Base-by-base conservation (phyloP, 2,113 vertebrate genomes). In the Heloderma charlesbogerti region DNA sequence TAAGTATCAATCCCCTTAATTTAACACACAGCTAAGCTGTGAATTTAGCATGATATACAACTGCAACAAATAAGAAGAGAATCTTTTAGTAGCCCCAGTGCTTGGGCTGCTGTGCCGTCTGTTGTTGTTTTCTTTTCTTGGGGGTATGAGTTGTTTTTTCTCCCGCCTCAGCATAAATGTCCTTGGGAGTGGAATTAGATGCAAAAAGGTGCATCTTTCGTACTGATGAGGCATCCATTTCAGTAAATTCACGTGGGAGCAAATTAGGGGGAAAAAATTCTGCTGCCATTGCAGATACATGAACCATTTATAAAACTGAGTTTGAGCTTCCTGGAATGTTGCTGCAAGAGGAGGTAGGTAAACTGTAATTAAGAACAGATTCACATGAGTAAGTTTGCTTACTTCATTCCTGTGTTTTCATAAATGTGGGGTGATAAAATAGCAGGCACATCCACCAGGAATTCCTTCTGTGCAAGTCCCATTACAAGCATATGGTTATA, bases 171-270 rank as follows among this genome's bases (percentile, higher is more conserved):
- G 89, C 89, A 90, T 54, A 90, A 90, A 45, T 71, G 67, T 25
- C 51, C 84, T 80, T 57, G 48, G 37, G 84, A 86, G 89, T 54
- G 40, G 75, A 60, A 80, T 86, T n/a, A 71, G 88, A 88, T 92
- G 80, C 86, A 93, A 82, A 94, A 94, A 91, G 84, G 92, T 95
- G 84, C 86, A 93, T 83, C 82, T 87, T 94, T 88, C 89, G 60
- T 82, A 72, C 81, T 84, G 87, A 78, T 93, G 66, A 29, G 86
- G 75, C 88, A 90, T 94, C 91, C 92, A 91, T 88, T 66, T 88
- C 67, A 78, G 27, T 54, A 81, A 88, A 13, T 16, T 60, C 45
- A 82, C 80, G 48, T 84, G 85, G 92, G 93, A 94, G 89, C 54
- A 87, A 91, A 96, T 71, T 63, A 91, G 88, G 77, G 10, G 48